Evolutionary conservation across 2,113 vertebrate genomes (phyloP).

Genomic region (Lagenorhynchus albirostris): DNA sequence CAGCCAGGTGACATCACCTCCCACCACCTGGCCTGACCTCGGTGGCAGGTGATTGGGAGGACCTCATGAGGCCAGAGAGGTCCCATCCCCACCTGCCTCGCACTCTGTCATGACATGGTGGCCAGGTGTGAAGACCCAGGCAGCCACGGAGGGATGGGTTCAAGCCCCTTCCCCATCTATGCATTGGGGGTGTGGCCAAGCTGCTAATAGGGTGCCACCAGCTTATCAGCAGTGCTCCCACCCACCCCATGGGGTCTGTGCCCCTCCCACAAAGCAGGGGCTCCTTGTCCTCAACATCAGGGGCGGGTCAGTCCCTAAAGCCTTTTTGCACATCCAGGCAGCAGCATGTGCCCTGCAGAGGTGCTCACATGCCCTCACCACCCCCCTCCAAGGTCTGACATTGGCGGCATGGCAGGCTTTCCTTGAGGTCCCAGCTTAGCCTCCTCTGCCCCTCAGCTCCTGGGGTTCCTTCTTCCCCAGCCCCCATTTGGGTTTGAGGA

Average conservation of each 20-base stretch:
- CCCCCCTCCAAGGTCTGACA: not conserved
- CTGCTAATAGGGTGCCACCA: not conserved
- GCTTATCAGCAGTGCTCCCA: not conserved
- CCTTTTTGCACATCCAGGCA: not conserved
- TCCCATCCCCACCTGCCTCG: not conserved
- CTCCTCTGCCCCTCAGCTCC: not conserved
- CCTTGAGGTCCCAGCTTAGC: not conserved
- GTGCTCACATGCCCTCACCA: not conserved
- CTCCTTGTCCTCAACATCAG: not conserved
- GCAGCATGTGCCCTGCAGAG: not conserved
- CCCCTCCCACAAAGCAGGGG: not conserved
- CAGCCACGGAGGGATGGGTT: not conserved
- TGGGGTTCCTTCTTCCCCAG: not conserved
- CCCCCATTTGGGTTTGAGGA: not conserved
- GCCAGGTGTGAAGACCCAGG: not conserved
- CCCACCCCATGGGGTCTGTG: not conserved
- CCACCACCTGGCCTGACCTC: slow-evolving; percentile 49
- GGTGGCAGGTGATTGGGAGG: not conserved
- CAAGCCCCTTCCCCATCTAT: not conserved
- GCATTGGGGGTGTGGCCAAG: not conserved
- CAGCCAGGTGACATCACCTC: slow-evolving; percentile 58
- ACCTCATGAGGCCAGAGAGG: not conserved
- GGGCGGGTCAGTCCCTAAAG: not conserved
- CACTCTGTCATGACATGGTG: not conserved
- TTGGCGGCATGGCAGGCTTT: not conserved